Evolutionary conservation across 2,797 vertebrate genomes (phyloP).

Genomic region (Acanthurus leucopareius): DNA sequence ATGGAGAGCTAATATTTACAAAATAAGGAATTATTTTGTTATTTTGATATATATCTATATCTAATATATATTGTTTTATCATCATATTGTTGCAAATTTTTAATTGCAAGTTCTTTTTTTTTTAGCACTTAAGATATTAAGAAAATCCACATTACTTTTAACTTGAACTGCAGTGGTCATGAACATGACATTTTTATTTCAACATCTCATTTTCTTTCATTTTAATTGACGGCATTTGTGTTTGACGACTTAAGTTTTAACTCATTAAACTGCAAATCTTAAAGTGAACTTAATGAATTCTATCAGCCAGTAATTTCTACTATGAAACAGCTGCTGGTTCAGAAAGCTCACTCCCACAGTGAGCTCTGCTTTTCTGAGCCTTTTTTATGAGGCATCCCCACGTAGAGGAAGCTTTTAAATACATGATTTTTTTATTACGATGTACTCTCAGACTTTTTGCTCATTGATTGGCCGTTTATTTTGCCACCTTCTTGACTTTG

Average conservation of each 20-base stretch:
- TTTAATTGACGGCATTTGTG: not conserved
- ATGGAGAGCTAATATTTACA: not conserved
- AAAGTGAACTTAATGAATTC: not conserved
- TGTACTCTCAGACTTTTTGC: not conserved
- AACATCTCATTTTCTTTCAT: not conserved
- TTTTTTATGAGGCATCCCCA: not conserved
- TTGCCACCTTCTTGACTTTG: slow-evolving; percentile 8
- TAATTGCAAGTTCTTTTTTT: not conserved
- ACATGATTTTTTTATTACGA: not conserved
- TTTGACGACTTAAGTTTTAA: not conserved
- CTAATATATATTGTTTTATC: no score
- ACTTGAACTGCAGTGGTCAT: not conserved
- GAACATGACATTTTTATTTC: not conserved
- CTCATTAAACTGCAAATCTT: not conserved
- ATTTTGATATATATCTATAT: no score
- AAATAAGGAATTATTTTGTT: no score
- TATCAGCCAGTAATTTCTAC: not conserved
- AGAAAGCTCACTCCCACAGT: not conserved
- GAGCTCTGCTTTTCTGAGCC: not conserved
- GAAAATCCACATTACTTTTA: not conserved
- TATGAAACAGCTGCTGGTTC: not conserved
- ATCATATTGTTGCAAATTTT: no score
- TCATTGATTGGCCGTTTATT: not conserved
- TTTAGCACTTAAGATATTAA: not conserved
- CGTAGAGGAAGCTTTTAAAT: not conserved